These are phyloP conservation scores for Hyposmocoma kahamanoa DNA, from an alignment of 1,140 invertebrate genomes.

Conservation along the genomic window DNA sequence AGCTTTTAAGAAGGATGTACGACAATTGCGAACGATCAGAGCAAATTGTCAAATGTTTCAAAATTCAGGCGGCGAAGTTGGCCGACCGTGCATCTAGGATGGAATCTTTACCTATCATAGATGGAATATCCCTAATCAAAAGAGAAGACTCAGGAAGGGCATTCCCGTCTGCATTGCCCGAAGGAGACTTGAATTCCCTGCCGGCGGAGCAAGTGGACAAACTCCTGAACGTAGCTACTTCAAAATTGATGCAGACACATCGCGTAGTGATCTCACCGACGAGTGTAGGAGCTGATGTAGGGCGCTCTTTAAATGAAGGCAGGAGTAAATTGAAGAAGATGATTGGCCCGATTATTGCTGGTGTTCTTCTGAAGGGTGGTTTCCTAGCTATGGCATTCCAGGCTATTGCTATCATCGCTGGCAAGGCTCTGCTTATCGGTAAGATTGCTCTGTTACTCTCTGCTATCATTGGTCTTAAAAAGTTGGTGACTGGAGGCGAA, in stretches of 20 bases:
- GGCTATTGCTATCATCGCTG: constrained; percentile 81
- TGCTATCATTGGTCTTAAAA: constrained; percentile 84
- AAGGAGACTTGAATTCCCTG: constrained; percentile 61
- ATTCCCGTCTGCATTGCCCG: constrained; percentile 57
- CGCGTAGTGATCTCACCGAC: constrained; percentile 75
- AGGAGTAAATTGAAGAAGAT: constrained; percentile 75
- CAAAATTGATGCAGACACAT: constrained; percentile 76
- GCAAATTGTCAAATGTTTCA: constrained; percentile 79
- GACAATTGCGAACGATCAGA: constrained; percentile 76
- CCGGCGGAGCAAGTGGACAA: constrained; percentile 75
- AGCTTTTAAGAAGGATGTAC: constrained; percentile 74
- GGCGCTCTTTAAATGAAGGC: constrained; percentile 64
- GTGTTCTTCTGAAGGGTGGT: constrained; percentile 79
- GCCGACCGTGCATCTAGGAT: constrained; percentile 77
- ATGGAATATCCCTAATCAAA: constrained; percentile 75
- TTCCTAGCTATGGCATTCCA: constrained; percentile 84
- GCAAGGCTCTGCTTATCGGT: constrained; percentile 81
- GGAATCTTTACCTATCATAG: constrained; percentile 76
- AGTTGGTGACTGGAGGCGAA: constrained; percentile 77
- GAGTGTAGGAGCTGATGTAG: constrained; percentile 36
- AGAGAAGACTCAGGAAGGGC: constrained; percentile 39
- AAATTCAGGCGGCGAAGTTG: constrained; percentile 78
- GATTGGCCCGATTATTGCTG: constrained; percentile 75
- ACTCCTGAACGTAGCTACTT: constrained; percentile 72
- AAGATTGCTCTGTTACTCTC: constrained; percentile 85